phyloP scores from a whole-genome alignment of 1,140 invertebrate species.

The Chrysomallon squamiferum region DNA sequence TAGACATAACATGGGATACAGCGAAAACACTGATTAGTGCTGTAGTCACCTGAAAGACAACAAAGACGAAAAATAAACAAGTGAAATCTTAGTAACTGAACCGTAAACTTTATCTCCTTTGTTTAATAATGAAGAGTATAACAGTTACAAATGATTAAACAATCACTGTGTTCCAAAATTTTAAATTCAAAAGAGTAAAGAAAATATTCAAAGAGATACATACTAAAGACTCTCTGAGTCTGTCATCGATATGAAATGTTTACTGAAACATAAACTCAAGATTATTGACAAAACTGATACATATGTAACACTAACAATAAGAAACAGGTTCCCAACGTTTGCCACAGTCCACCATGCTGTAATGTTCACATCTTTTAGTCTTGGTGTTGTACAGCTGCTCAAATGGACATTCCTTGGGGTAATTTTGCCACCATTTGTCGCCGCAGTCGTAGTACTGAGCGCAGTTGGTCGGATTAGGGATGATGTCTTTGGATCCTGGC shows the following conservation, averaged over 20 bases:
- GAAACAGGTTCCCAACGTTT: slow-evolving; percentile 16
- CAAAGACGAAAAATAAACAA: slow-evolving; percentile 25
- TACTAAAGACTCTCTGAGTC: neutral
- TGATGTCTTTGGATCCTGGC: neutral
- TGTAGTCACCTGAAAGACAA: too few species aligned
- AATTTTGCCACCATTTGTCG: slow-evolving; percentile 11
- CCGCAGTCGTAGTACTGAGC: slow-evolving; percentile 34
- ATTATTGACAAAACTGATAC: too few species aligned
- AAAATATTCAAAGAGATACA: neutral
- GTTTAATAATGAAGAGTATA: neutral
- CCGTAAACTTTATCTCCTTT: neutral
- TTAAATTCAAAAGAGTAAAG: neutral
- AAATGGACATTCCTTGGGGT: slow-evolving; percentile 22
- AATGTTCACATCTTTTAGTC: slow-evolving; percentile 16
- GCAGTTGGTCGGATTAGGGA: slow-evolving; percentile 25
- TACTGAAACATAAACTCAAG: too few species aligned
- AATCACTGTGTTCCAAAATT: neutral
- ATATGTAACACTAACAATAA: slow-evolving; percentile 32
- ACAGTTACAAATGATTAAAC: neutral
- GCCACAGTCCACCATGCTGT: slow-evolving; percentile 20
- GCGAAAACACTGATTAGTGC: too few species aligned
- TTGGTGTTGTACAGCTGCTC: slow-evolving; percentile 20
- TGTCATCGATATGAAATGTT: neutral
- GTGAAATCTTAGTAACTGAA: slow-evolving; percentile 24
- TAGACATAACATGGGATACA: slow-evolving; percentile 22